Conservation (phyloP, 2,888 invertebrate genomes). For the Heliconius erato region DNA sequence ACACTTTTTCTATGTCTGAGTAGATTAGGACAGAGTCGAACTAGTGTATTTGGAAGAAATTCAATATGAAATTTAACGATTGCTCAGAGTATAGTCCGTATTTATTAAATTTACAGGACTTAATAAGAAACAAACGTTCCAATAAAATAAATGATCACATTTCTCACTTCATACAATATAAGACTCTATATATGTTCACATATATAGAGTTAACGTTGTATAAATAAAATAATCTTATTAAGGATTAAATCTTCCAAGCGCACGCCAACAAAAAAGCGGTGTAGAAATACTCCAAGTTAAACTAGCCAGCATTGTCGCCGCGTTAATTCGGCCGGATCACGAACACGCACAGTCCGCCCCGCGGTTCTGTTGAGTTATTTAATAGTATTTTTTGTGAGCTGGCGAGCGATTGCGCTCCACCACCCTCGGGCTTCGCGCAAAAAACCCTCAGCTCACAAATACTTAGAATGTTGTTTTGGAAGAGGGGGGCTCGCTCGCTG, state of each 20-base stretch:
- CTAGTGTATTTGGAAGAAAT: slow-evolving; percentile 46
- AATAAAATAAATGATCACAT: background rate
- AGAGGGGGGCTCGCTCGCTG: slow-evolving; percentile 65
- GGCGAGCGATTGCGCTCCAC: slow-evolving; percentile 82
- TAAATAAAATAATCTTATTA: slow-evolving; percentile 53
- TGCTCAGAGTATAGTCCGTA: too few relatives aligned
- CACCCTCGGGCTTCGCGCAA: slow-evolving; percentile 84
- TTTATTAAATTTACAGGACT: too few relatives aligned
- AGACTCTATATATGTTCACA: slow-evolving; percentile 7
- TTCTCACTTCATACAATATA: slow-evolving; percentile 26
- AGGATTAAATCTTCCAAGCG: slow-evolving; percentile 58
- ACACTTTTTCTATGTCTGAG: slow-evolving; percentile 70
- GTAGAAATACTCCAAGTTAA: slow-evolving; percentile 62
- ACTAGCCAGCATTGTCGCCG: slow-evolving; percentile 70
- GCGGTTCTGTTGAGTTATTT: slow-evolving; percentile 82
- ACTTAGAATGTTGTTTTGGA: slow-evolving; percentile 82
- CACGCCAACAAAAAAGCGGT: slow-evolving; percentile 60
- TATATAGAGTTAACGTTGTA: slow-evolving; percentile 43
- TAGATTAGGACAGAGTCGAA: slow-evolving; percentile 74
- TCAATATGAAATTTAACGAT: too few relatives aligned
- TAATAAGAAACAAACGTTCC: background rate
- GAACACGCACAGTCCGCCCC: slow-evolving; percentile 82
- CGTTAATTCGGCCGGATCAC: slow-evolving; percentile 82
- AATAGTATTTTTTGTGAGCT: slow-evolving; percentile 84
- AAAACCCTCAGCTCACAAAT: slow-evolving; percentile 84